Evolutionary conservation across 2,797 vertebrate species (phyloP), one percentile per base, ranked within the genome.

Genomic region (Emydoidea blandingii): DNA sequence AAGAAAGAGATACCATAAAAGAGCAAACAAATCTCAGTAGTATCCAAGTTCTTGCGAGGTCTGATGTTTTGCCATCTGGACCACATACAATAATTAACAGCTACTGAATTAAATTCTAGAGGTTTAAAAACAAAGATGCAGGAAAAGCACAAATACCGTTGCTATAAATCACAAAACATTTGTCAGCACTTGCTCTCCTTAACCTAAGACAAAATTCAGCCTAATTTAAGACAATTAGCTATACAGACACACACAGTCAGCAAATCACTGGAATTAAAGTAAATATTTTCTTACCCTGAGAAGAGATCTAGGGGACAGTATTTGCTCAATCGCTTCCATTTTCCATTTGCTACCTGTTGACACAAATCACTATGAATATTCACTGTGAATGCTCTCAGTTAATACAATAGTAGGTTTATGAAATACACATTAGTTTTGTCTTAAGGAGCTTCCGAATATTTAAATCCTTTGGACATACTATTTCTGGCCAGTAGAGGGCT

Each of bases 251-350:
- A 57, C 16, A 68, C 0, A 2, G 37, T 37, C 37, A 37, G 19
- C 21, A 21, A 72, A 37, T 68, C 34, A 25, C n/a, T 41, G 5
- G 14, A 41, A 12, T 41, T 44, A 47, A 79, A 52, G 52, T 31
- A 34, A n/a, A 11, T 5, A 1, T 27, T 49, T 90, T 89, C 98
- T 99, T 96, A 99, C 99, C 99, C 99, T 96, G 99, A 99, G 98
- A 99, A 99, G 96, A 99, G 99, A 98, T 99, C 99, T 5, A 99
- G 98, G 0, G 99, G 99, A 96, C 99, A 99, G 87, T 99, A 99
- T 97, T 99, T 99, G 95, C 99, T 99, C 81, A 98, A 98, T 93
- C 98, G 98, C 97, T 99, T 99, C 99, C 99, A 99, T 95, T 99
- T 99, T 79, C 99, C 99, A 0, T 98, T 99, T 34, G 99, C 98